phyloP scores from a whole-genome alignment of 2,113 vertebrate species.

The Chlorodrepanis virens region DNA sequence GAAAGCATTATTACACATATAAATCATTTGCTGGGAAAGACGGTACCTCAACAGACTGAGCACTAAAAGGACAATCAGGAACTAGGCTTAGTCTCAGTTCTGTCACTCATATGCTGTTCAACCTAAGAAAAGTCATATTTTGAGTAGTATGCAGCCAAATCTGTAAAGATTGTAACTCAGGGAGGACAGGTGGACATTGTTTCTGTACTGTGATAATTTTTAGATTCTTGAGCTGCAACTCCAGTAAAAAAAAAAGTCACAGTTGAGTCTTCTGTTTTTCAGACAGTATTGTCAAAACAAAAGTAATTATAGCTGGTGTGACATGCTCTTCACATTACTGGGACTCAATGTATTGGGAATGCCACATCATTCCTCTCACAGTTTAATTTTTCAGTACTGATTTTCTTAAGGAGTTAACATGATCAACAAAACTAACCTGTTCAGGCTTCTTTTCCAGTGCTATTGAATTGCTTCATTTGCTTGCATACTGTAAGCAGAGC shows the following conservation, averaged over 20 bases:
- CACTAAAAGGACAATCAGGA: background rate
- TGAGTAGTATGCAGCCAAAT: background rate
- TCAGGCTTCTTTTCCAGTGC: background rate
- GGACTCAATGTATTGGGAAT: background rate
- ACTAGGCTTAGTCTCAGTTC: background rate
- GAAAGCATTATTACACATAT: background rate
- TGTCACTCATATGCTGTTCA: background rate
- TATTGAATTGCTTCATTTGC: background rate
- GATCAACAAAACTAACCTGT: background rate
- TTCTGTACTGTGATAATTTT: background rate
- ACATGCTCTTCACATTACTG: background rate
- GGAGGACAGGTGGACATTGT: background rate
- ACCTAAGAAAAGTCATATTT: background rate
- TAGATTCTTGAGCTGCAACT: background rate
- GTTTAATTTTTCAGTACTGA: background rate
- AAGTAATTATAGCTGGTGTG: background rate
- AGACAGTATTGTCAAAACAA: background rate
- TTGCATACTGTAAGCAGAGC: background rate
- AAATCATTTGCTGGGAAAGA: background rate
- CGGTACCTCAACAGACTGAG: fast-evolving
- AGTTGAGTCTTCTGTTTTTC: background rate
- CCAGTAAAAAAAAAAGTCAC: background rate
- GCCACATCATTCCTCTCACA: background rate
- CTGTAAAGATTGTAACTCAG: background rate
- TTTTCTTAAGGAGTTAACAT: background rate